A percentile compares a stretch with the other conserved stretches of the same genome.
Evolutionary conservation across 2,113 vertebrate genomes (phyloP).

Genomic region (Plecturocebus donacophilus): DNA sequence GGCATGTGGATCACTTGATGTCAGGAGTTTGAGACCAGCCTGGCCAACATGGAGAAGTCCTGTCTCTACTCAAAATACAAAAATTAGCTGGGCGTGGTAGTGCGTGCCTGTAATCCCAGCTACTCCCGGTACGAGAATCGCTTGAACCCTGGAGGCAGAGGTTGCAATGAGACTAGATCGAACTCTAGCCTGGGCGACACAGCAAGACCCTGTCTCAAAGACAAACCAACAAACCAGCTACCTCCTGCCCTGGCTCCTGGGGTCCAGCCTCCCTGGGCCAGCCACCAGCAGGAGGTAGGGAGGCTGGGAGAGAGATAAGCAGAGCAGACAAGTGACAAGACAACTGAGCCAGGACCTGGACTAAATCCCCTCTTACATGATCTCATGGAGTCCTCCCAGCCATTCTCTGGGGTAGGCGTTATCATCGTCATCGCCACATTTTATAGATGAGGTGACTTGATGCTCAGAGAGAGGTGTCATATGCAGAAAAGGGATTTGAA

Average conservation of each 20-base stretch:
- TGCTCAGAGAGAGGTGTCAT: background rate
- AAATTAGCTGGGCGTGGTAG: no score
- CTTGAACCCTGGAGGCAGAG: no score
- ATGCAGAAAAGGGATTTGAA: background rate
- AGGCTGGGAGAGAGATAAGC: background rate
- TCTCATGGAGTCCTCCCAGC: background rate
- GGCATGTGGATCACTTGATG: no score
- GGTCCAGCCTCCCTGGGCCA: background rate
- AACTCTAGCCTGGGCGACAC: no score
- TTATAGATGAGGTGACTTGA: background rate
- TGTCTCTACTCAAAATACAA: no score
- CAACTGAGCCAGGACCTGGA: background rate
- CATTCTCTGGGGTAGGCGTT: background rate
- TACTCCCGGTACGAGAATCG: no score
- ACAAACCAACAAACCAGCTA: no score
- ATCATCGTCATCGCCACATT: background rate
- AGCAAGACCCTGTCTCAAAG: no score
- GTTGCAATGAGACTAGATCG: no score
- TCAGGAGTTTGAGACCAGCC: no score
- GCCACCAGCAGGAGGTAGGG: background rate
- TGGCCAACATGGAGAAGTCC: no score
- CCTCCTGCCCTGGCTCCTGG: background rate
- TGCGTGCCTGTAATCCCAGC: no score
- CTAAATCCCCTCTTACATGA: background rate
- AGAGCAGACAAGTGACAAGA: background rate